A percentile compares a stretch with the other conserved stretches of the same genome.
Conservation (phyloP, 2,113 vertebrate species). For the Marmota flaviventris region DNA sequence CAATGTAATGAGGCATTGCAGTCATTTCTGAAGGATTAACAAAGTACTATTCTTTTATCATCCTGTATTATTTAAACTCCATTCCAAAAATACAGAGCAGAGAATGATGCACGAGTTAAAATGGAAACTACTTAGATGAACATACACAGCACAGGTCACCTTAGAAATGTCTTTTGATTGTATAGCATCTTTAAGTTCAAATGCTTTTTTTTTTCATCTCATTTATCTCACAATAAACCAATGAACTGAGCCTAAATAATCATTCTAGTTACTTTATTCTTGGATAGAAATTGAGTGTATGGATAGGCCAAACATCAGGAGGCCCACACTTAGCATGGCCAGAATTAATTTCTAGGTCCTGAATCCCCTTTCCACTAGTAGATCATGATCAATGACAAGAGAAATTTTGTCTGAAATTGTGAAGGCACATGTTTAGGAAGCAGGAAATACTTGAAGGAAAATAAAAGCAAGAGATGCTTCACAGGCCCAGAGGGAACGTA, state of each 20-base stretch:
- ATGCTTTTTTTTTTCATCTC: background rate
- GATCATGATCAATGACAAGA: rapidly evolving
- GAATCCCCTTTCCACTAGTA: background rate
- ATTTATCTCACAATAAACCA: background rate
- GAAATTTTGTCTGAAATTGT: background rate
- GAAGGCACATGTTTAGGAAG: background rate
- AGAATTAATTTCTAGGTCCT: background rate
- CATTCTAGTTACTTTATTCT: background rate
- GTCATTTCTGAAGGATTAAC: background rate
- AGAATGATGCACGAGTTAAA: background rate
- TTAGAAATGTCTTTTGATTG: background rate
- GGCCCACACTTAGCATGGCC: background rate
- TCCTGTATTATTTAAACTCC: background rate
- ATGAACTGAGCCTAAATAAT: background rate
- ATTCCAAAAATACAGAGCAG: background rate
- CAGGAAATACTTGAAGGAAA: background rate
- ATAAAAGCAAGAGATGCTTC: background rate
- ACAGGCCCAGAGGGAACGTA: background rate
- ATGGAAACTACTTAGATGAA: background rate
- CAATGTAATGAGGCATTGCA: background rate
- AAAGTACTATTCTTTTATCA: background rate
- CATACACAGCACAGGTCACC: background rate
- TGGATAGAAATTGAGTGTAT: background rate
- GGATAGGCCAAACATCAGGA: background rate
- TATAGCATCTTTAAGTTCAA: background rate